Conservation (phyloP, 2,797 vertebrate species). For the Lepus oiostolus region DNA sequence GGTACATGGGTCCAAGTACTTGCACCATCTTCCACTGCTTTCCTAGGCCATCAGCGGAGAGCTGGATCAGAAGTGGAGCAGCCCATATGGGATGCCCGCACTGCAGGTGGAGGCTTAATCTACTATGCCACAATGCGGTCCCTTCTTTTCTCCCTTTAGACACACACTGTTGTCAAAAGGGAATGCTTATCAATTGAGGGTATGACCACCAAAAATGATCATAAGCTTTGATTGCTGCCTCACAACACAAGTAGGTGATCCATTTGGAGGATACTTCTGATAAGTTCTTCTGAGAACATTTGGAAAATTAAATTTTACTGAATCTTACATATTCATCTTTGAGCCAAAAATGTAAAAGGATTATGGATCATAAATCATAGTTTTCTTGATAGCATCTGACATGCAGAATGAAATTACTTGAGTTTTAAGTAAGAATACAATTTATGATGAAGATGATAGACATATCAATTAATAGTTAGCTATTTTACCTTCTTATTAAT, state of each 20-base stretch:
- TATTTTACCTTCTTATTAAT: constrained; percentile 4
- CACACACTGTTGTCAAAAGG: neutral
- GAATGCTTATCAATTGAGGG: neutral
- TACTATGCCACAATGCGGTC: neutral
- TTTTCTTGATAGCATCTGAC: constrained; percentile 21
- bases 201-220: neutral
- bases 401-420: neutral
- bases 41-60: too few relatives aligned
- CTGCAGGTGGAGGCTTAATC: too few relatives aligned
- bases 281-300: constrained; percentile 41
- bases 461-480: neutral
- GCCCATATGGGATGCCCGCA: too few relatives aligned
- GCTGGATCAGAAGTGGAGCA: too few relatives aligned
- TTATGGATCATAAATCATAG: neutral
- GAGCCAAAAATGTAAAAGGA: constrained; percentile 51
- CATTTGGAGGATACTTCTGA: neutral
- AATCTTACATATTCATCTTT: neutral
- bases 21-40: too few relatives aligned
- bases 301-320: constrained; percentile 52
- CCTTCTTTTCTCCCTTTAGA: constrained; percentile 25
- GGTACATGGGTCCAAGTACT: too few relatives aligned
- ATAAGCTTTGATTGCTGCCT: neutral
- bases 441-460: neutral
- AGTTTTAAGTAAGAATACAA: neutral
- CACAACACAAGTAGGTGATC: neutral